Conservation (phyloP, 1,140 invertebrate genomes). For the Drosophila pruinosa region DNA sequence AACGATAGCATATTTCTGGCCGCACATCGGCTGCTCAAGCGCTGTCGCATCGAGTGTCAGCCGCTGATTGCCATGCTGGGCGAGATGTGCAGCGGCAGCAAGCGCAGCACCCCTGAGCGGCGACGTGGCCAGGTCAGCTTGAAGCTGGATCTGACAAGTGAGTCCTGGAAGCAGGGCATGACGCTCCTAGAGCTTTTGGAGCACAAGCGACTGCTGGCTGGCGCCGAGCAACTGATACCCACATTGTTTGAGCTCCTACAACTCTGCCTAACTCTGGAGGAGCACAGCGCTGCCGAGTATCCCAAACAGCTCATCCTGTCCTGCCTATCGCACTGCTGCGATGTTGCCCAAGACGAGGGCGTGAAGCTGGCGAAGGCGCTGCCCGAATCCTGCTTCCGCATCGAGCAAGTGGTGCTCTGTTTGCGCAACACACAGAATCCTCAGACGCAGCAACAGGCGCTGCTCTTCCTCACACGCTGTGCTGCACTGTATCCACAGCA, state of each 20-base stretch:
- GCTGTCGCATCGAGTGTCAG: slow-evolving; percentile 87
- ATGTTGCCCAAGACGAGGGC: slow-evolving; percentile 83
- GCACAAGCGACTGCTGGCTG: slow-evolving; percentile 88
- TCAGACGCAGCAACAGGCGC: slow-evolving; percentile 96
- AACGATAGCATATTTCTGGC: slow-evolving; percentile 85
- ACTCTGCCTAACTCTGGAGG: slow-evolving; percentile 90
- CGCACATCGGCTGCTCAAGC: slow-evolving; percentile 87
- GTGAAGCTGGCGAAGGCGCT: slow-evolving; percentile 82
- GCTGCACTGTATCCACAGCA: slow-evolving; percentile 90
- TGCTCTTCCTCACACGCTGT: slow-evolving; percentile 90
- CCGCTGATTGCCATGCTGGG: slow-evolving; percentile 86
- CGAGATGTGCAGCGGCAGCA: slow-evolving; percentile 38
- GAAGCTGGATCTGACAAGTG: slow-evolving; percentile 82
- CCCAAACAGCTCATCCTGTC: slow-evolving; percentile 93
- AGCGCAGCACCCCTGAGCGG: slow-evolving; percentile 26
- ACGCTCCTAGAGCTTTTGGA: slow-evolving; percentile 93
- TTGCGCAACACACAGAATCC: slow-evolving; percentile 95
- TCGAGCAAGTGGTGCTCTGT: slow-evolving; percentile 93
- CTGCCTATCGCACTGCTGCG: slow-evolving; percentile 89
- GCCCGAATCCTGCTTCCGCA: slow-evolving; percentile 87
- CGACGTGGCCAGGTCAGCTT: slow-evolving; percentile 62
- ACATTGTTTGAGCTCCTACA: slow-evolving; percentile 92
- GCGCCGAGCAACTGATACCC: slow-evolving; percentile 87
- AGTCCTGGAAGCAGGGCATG: slow-evolving; percentile 90
- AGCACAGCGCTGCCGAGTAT: slow-evolving; percentile 93